Conservation (phyloP, 1,140 invertebrate species). For the Nymphalis io region DNA sequence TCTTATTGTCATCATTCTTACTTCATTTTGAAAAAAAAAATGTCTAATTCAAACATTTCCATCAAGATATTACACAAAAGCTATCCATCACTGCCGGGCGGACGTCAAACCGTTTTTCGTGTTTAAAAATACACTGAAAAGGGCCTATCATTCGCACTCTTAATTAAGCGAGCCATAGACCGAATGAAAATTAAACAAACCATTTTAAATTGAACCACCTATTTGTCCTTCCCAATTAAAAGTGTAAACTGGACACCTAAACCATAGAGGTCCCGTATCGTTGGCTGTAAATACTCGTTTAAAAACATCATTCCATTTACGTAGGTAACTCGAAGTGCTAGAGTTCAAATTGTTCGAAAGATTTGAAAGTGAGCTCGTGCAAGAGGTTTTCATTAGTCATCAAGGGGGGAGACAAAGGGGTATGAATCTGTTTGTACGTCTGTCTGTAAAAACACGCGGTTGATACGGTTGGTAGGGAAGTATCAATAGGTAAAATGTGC, state of each 20-base stretch:
- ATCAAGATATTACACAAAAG: slow-evolving; percentile 7
- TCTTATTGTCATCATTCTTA: neutral
- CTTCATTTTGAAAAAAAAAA: neutral
- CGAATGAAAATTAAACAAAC: slow-evolving; percentile 61
- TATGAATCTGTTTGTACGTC: slow-evolving; percentile 59
- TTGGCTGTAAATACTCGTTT: slow-evolving; percentile 19
- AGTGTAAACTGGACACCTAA: slow-evolving; percentile 38
- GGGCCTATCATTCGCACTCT: slow-evolving; percentile 70
- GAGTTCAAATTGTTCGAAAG: slow-evolving; percentile 27
- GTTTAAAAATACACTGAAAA: slow-evolving; percentile 24
- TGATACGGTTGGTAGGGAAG: slow-evolving; percentile 62
- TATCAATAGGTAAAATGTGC: slow-evolving; percentile 51
- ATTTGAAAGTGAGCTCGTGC: neutral
- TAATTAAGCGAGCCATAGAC: slow-evolving; percentile 67
- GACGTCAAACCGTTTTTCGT: slow-evolving; percentile 6
- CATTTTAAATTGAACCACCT: slow-evolving; percentile 42
- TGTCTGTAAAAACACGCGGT: slow-evolving; percentile 68
- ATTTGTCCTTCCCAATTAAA: slow-evolving; percentile 38
- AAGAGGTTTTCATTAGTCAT: slow-evolving; percentile 59
- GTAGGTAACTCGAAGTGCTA: slow-evolving; percentile 16
- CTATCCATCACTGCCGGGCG: slow-evolving; percentile 1
- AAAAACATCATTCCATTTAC: slow-evolving; percentile 13
- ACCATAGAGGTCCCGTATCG: slow-evolving; percentile 19
- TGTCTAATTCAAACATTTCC: slow-evolving; percentile 12
- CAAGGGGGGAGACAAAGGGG: slow-evolving; percentile 57